Base-by-base conservation (phyloP, 2,797 vertebrate species). In the Anabacerthia variegaticeps region DNA sequence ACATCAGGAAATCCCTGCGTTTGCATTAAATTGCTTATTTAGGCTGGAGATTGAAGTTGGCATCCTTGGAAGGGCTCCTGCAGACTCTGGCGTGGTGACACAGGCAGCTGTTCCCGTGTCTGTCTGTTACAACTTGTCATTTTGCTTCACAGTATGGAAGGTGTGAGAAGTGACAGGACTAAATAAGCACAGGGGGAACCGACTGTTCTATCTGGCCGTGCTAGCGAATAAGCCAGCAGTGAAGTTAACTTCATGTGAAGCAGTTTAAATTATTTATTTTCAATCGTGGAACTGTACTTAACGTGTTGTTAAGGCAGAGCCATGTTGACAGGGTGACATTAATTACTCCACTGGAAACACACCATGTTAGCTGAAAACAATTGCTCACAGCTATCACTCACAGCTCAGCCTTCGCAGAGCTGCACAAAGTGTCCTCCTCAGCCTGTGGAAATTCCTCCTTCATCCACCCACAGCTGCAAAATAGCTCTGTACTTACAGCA, bases 211-310 rank as follows among this genome's bases (percentile, higher is more conserved):
- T 90, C 75, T 88, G 94, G 58, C 77, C 54, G 2, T 63, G 88
- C 49, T 86, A 95, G 77, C 5, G 5, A 92, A 95, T 74, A 26
- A 89, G n/a, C 84, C 61, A 65, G 62, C 77, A 88, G 81, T 71
- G 84, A 95, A 96, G 85, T 89, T 95, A 95, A 93, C 87, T 88
- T 85, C 85, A 61, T 66, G 80, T 44, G 69, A 94, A 90, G 75
- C 59, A 24, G 49, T 73, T 93, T 92, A 91, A 94, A 94, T 96
- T 95, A 96, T 97, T 95, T 93, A 74, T 96, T 95, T 92, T 92
- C 88, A 62, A 4, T 56, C 67, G 87, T 94, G 85, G 52, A 89
- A 85, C 68, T 54, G 59, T 90, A 51, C 80, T 91, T 93, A 93
- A 81, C 12, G 2, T 18, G 55, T 91, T 95, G 76, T 93, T 95